A percentile compares a stretch with the other conserved stretches of the same genome.
Conservation (phyloP, 2,797 vertebrate genomes). For the Apodemus agrarius region DNA sequence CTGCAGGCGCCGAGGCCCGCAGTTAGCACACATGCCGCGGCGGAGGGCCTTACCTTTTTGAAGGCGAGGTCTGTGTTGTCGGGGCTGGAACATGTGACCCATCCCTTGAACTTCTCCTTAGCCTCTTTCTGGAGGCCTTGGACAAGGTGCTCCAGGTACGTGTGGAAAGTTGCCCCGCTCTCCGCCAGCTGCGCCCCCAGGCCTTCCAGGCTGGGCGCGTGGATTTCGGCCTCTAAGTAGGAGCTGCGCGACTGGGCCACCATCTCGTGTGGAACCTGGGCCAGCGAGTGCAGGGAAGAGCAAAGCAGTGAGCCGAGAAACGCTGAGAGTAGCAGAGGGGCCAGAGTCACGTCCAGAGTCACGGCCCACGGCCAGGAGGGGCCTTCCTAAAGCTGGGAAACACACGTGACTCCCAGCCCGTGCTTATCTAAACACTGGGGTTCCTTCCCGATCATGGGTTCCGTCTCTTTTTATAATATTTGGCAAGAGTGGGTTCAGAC, state of each 20-base stretch:
- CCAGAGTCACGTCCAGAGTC: background rate
- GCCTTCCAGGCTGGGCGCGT: slow-evolving; percentile 93
- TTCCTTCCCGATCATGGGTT: background rate
- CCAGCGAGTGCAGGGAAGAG: slow-evolving; percentile 9
- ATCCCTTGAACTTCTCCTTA: slow-evolving; percentile 96
- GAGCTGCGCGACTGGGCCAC: slow-evolving; percentile 96
- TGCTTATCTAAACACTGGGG: background rate
- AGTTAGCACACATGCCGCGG: background rate
- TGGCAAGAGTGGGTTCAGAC: slow-evolving; percentile 32
- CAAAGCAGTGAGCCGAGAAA: background rate
- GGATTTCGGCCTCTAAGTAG: slow-evolving; percentile 94
- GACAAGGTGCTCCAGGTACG: slow-evolving; percentile 91
- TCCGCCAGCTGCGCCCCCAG: slow-evolving; percentile 94
- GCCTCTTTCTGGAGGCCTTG: slow-evolving; percentile 95
- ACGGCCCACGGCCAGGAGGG: background rate
- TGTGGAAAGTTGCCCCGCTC: slow-evolving; percentile 90
- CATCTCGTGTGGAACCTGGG: slow-evolving; percentile 96
- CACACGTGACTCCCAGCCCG: background rate
- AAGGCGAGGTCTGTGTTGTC: slow-evolving; percentile 95
- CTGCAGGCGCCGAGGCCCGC: background rate
- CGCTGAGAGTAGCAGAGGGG: background rate
- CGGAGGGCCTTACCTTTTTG: slow-evolving; percentile 91
- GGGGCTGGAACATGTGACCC: slow-evolving; percentile 93
- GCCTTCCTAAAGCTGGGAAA: background rate
- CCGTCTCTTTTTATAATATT: slow-evolving; percentile 34